Base-by-base conservation (phyloP, 2,113 vertebrate species). In the Brachyistius frenatus region DNA sequence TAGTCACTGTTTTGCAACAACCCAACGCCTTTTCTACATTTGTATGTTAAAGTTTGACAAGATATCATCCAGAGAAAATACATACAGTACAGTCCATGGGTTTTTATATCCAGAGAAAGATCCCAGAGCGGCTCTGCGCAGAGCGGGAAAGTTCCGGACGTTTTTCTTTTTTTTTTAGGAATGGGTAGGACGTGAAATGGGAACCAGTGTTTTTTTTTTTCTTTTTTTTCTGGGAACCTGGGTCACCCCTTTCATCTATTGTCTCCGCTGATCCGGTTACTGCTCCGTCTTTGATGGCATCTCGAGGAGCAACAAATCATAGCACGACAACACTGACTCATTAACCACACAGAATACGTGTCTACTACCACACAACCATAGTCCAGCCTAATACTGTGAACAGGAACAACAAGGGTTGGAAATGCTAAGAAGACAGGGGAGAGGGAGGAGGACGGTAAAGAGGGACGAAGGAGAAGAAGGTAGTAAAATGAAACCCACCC, bases 341-440 rank as follows among this genome's bases (percentile, higher is more conserved):
- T 72, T 72, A 52, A 91, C 69, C 91, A 83, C 83, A 93, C 79
- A 76, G 75, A 72, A 90, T 63, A 93, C 77, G 88, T 86, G 90
- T 92, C 89, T 92, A 93, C 90, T 89, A 93, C 90, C 90, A 81
- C 92, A 92, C 91, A 81, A 93, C 90, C 92, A 92, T 88, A 92
- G 70, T 89, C 91, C 90, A 90, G 84, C 86, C 87, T 91, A 90
- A 88, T 91, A 93, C 92, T 91, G 91, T 90, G 89, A 92, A 89
- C 88, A 74, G 79, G 74, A 66, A 86, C 76, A 81, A 80, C 73
- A 0, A 63, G 52, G 80, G n/a, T 16, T 0, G 46, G 53, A 74
- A 66, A 81, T 58, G 62, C 68, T 52, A 69, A 76, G 46, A 61
- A 83, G 73, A 83, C 55, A 15, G 65, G 66, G 67, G 7, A 68